Conservation (phyloP, 2,113 vertebrate genomes). For the Dasyornis broadbenti region DNA sequence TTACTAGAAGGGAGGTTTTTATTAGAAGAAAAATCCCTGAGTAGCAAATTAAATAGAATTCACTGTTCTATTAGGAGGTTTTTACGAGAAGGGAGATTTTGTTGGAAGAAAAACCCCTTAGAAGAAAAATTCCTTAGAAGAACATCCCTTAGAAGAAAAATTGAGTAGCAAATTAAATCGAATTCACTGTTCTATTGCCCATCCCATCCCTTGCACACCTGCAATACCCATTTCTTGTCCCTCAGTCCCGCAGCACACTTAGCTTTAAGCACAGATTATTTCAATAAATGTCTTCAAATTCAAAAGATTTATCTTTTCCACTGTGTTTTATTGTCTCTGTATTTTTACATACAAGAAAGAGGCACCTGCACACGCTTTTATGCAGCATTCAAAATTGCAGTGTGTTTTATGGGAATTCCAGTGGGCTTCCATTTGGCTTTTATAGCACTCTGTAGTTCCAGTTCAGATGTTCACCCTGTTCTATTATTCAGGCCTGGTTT, state of each 20-base stretch:
- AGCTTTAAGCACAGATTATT: background rate
- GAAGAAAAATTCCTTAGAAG: too few relatives aligned
- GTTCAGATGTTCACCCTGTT: background rate
- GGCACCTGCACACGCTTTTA: background rate
- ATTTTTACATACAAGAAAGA: background rate
- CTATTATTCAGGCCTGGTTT: background rate
- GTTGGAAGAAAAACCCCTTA: too few relatives aligned
- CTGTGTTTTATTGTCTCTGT: background rate
- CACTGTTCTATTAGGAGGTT: too few relatives aligned
- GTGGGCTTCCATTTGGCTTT: background rate
- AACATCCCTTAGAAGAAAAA: too few relatives aligned
- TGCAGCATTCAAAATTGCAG: background rate
- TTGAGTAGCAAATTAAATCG: too few relatives aligned
- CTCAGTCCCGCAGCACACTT: background rate
- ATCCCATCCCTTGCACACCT: background rate
- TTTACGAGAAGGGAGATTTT: too few relatives aligned
- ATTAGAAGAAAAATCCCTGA: background rate
- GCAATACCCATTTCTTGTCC: background rate
- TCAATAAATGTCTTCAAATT: background rate
- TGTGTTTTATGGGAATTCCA: background rate
- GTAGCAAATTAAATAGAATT: background rate
- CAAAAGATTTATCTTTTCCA: background rate
- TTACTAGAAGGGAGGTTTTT: too few relatives aligned
- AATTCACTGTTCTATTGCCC: background rate
- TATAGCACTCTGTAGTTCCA: background rate